These are phyloP conservation scores for Hylyphantes graminicola DNA, from an alignment of 1,140 invertebrate genomes.

Conservation along the genomic window DNA sequence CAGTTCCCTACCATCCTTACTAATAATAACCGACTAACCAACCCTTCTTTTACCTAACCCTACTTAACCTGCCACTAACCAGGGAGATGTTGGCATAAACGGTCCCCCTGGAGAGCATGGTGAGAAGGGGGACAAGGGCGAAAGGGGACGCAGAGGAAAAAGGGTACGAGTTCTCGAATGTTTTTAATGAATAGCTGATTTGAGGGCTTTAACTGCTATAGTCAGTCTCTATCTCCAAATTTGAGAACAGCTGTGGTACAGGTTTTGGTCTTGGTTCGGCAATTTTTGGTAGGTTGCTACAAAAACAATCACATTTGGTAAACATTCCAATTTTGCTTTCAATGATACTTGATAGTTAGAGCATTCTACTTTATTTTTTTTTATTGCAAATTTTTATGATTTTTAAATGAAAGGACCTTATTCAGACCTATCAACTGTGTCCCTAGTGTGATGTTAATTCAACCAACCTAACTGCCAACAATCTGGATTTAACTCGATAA, in stretches of 20 bases:
- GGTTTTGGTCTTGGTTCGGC: background rate
- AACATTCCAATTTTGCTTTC: no score
- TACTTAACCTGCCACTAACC: background rate
- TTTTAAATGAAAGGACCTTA: no score
- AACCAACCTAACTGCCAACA: no score
- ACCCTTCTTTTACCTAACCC: constrained; percentile 12
- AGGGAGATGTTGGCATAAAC: constrained; percentile 78
- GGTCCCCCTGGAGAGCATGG: constrained; percentile 90
- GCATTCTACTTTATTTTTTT: no score
- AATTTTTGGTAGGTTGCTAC: background rate
- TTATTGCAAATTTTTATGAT: no score
- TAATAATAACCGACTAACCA: background rate
- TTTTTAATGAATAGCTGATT: background rate
- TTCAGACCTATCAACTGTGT: no score
- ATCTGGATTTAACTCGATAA: no score
- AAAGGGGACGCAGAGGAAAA: constrained; percentile 74
- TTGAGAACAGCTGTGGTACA: background rate
- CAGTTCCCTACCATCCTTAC: background rate
- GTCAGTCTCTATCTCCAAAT: background rate
- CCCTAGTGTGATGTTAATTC: no score
- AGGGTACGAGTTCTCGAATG: constrained; percentile 56
- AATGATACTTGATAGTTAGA: no score
- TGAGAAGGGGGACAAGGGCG: constrained; percentile 88
- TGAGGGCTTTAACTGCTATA: background rate
- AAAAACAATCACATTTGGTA: no score